A percentile compares a stretch with the other conserved stretches of the same genome.
These are phyloP conservation scores for Pogonognathellus flavescens DNA, from an alignment of 1,140 invertebrate genomes.

Conservation along the genomic window DNA sequence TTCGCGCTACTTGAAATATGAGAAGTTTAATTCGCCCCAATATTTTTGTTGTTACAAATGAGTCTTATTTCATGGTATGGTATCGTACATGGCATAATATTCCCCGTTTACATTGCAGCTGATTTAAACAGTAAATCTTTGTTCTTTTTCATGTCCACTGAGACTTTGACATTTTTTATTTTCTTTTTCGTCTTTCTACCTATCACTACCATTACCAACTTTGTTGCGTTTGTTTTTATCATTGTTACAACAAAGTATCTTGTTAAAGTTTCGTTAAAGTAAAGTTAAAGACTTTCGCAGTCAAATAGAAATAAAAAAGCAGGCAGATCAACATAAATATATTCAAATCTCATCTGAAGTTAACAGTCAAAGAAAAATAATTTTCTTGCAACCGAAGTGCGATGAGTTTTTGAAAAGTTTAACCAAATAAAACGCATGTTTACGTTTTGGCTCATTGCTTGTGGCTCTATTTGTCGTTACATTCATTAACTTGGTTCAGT, in stretches of 20 bases:
- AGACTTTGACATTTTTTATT: not conserved
- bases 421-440: conserved; percentile 41
- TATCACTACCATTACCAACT: not conserved
- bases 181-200: not conserved
- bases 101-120: too few relatives aligned
- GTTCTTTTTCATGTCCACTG: not conserved
- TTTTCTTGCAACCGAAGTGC: conserved; percentile 24
- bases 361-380: not conserved
- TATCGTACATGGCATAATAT: not conserved
- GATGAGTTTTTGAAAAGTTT: conserved; percentile 45
- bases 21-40: too few relatives aligned
- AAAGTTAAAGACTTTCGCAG: conserved; percentile 54
- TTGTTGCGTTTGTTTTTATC: conserved; percentile 44
- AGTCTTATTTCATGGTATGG: not conserved
- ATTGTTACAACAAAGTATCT: conserved; percentile 43
- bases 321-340: conserved; percentile 3
- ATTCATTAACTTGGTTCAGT: not conserved
- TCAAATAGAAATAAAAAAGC: conserved; percentile 9
- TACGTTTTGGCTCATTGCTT: not conserved
- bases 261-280: conserved; percentile 12
- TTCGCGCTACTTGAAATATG: too few relatives aligned
- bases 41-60: too few relatives aligned
- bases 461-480: not conserved
- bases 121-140: not conserved
- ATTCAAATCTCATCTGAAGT: not conserved